Evolutionary conservation across 2,888 invertebrate genomes (phyloP).

Genomic region (Xestia rhomboidea): DNA sequence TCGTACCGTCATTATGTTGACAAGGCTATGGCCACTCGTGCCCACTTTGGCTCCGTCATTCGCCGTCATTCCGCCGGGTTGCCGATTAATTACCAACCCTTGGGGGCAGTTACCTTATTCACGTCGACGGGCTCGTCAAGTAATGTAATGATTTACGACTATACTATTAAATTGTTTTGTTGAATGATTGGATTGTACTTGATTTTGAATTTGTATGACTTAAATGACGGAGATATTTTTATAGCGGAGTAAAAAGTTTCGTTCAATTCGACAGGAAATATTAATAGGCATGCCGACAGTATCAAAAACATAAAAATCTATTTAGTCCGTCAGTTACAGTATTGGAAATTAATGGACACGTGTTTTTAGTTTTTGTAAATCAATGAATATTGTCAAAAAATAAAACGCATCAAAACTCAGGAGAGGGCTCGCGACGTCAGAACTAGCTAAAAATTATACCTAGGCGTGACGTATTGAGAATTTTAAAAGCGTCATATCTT

Average conservation of each 20-base stretch:
- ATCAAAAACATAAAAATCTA: too few species aligned
- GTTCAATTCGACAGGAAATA: background rate
- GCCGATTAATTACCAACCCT: constrained; percentile 62
- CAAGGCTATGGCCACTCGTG: constrained; percentile 36
- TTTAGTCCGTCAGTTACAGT: too few species aligned
- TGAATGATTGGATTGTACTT: constrained; percentile 34
- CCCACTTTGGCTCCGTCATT: constrained; percentile 28
- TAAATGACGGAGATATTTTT: background rate
- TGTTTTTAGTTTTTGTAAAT: too few species aligned
- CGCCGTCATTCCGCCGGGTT: constrained; percentile 30
- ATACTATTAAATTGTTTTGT: constrained; percentile 36
- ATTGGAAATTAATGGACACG: too few species aligned
- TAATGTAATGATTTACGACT: constrained; percentile 60
- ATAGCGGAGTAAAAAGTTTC: background rate
- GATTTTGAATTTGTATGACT: background rate
- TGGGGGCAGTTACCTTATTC: constrained; percentile 57
- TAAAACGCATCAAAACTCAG: too few species aligned
- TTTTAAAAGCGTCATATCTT: too few species aligned
- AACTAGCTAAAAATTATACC: too few species aligned
- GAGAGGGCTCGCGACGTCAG: too few species aligned
- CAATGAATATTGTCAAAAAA: too few species aligned
- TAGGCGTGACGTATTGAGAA: too few species aligned
- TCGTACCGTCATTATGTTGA: constrained; percentile 48
- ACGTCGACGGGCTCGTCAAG: constrained; percentile 48
- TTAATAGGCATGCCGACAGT: too few species aligned